These are phyloP conservation scores for Ahaetulla prasina DNA, from an alignment of 2,113 vertebrate genomes.

Conservation along the genomic window DNA sequence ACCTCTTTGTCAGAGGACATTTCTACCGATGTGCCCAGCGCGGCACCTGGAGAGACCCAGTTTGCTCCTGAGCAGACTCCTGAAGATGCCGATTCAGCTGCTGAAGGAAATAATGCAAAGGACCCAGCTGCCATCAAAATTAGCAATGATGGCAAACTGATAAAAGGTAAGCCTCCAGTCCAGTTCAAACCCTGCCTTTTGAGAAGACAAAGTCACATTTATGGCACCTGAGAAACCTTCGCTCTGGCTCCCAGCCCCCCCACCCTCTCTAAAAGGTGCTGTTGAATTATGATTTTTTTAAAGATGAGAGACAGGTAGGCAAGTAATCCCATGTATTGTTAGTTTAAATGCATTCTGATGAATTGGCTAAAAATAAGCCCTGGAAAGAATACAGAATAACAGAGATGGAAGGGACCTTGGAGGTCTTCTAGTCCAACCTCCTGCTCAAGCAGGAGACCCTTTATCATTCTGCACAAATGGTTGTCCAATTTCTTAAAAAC, in stretches of 20 bases:
- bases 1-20: slow-evolving; percentile 60
- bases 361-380: background rate
- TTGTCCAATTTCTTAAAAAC: background rate
- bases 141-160: slow-evolving; percentile 72
- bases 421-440: too few species aligned
- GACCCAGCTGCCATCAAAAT: slow-evolving; percentile 58
- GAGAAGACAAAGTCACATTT: background rate
- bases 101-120: slow-evolving; percentile 54
- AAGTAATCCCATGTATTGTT: background rate
- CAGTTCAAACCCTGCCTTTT: background rate
- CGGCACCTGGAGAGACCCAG: slow-evolving; percentile 31
- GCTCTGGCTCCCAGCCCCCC: background rate
- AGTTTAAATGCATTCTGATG: background rate
- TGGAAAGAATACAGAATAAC: background rate
- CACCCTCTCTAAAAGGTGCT: background rate
- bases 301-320: background rate
- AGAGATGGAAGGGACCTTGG: background rate
- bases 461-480: background rate
- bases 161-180: slow-evolving; percentile 68
- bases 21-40: slow-evolving; percentile 43
- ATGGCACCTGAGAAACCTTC: background rate
- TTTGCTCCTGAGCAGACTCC: slow-evolving; percentile 46
- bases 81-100: slow-evolving; percentile 51
- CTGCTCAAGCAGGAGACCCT: background rate
- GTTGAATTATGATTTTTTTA: background rate